Evolutionary conservation across 2,888 invertebrate genomes (phyloP), one percentile per base, ranked within the genome.

Genomic region (Chaetogeoica ovagalla): DNA sequence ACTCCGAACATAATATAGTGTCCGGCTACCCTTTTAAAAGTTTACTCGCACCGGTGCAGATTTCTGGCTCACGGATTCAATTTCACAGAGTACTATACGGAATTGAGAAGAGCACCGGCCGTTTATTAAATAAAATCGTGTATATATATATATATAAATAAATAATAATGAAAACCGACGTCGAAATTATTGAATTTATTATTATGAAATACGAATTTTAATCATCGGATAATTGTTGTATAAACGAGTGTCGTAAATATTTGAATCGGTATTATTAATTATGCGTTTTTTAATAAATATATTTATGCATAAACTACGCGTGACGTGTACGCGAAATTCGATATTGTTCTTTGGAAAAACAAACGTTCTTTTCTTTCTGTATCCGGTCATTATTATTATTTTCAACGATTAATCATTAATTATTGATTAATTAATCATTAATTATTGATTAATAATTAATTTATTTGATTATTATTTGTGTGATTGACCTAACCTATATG

Each of bases 31-130:
- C 19, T 62, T 72, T 60, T 48, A 1, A 19, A 72, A 23, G 19
- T 72, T 30, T 30, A 60, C 48, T 60, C 23, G 7, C 43, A 13
- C 43, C 13, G 15, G 60, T 43, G 59, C 60, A n/a, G 43, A 72
- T 72, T 72, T 60, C 39, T 48, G 48, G 60, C 23, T 19, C 48
- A 72, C 48, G 72, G 21, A 43, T 72, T 48, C 19, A 60, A 11
- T 60, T 62, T 19, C 43, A 48, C 60, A 48, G 60, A 72, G 19
- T 19, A 72, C 3, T 23, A 21, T n/a, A 19, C 39, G 19, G 48
- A 60, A 48, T 30, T 17, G 72, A 23, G 23, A 60, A 48, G 19
- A 23, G 7, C 66, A 66, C 48, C 11, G 30, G 11, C 48, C 39
- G 48, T 48, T 43, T 23, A 8, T 48, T 48, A 48, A 72, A 72